Conservation (phyloP, 2,888 invertebrate genomes). For the Agelastica alni region DNA sequence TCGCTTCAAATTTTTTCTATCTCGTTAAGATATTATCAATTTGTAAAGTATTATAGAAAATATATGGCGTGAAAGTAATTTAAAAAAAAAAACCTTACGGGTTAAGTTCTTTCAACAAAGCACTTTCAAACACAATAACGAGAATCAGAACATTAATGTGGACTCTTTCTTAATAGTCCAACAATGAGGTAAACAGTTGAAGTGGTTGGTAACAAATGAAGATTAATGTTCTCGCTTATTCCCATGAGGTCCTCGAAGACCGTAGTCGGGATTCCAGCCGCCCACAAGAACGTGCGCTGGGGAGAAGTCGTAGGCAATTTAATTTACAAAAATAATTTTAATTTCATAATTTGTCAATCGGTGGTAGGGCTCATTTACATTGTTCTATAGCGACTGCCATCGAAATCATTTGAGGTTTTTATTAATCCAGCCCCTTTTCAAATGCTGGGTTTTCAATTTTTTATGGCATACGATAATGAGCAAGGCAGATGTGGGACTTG, state of each 20-base stretch:
- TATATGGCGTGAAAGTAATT: constrained; percentile 17
- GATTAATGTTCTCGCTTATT: constrained; percentile 53
- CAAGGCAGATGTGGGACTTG: no score
- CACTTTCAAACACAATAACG: constrained; percentile 23
- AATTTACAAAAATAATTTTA: constrained; percentile 28
- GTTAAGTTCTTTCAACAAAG: constrained; percentile 2
- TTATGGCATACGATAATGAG: no score
- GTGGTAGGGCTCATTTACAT: no score
- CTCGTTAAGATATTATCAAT: no score
- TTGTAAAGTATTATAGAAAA: constrained; percentile 27
- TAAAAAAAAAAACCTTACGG: constrained; percentile 1
- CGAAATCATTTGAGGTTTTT: no score
- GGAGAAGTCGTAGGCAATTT: not conserved
- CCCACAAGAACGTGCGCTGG: constrained; percentile 27
- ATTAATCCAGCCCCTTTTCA: no score
- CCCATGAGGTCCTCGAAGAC: constrained; percentile 46
- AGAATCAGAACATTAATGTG: constrained; percentile 41
- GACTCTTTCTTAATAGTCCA: constrained; percentile 45
- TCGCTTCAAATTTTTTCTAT: no score
- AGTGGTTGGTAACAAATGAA: constrained; percentile 57
- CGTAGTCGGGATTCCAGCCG: constrained; percentile 30
- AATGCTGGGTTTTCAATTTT: no score
- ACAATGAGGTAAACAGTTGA: constrained; percentile 54
- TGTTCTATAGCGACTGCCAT: no score
- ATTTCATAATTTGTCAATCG: no score